Conservation (phyloP, 2,797 vertebrate species). For the Phataginus tetradactyla region DNA sequence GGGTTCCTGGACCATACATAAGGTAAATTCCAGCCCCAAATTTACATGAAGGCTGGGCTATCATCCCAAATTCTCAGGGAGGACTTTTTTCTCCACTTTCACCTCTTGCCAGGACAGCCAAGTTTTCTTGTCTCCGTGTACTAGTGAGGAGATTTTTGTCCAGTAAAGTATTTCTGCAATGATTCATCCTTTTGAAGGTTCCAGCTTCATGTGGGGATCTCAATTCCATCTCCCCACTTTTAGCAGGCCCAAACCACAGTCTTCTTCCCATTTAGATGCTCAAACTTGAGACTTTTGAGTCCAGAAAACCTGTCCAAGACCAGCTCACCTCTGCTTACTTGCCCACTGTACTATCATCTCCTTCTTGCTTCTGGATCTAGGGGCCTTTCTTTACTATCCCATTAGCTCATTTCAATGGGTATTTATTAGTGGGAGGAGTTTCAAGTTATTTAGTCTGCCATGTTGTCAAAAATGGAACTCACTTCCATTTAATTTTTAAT, state of each 20-base stretch:
- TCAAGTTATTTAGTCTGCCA: slow-evolving; percentile 3
- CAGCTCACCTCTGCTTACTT: neutral
- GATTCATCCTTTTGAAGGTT: slow-evolving; percentile 1
- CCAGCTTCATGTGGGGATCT: neutral
- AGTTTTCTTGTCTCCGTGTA: neutral
- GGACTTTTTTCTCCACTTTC: neutral
- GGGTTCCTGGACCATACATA: neutral
- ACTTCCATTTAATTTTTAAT: slow-evolving; percentile 27
- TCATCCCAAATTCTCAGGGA: neutral
- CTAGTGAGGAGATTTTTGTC: neutral
- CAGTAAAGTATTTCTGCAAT: slow-evolving; percentile 15
- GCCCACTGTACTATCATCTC: neutral
- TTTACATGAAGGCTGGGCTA: neutral
- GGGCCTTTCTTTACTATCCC: neutral
- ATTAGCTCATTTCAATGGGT: neutral
- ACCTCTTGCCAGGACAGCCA: neutral
- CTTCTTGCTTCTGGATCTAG: neutral
- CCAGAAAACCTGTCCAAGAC: neutral
- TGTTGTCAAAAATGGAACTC: slow-evolving; percentile 40
- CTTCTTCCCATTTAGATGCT: neutral
- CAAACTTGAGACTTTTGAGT: neutral
- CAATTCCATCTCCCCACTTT: neutral
- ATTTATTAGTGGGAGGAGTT: neutral
- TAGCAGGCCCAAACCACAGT: neutral
- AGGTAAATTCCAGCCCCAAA: neutral